Evolutionary conservation across 2,888 invertebrate genomes (phyloP).

Genomic region (Rutpela maculata): DNA sequence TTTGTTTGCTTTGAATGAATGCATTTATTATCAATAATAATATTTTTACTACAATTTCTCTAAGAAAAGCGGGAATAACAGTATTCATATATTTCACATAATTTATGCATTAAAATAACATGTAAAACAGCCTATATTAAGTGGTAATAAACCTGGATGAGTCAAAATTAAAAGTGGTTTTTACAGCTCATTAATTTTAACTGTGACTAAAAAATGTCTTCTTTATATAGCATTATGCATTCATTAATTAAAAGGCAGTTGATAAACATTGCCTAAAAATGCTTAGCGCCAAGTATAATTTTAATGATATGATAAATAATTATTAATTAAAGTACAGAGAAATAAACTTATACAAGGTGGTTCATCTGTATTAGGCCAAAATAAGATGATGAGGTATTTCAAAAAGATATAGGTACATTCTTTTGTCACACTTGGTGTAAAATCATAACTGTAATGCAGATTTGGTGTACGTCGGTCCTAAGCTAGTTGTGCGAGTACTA

Average conservation of each 20-base stretch:
- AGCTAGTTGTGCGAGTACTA: no score
- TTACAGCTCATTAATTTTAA: background rate
- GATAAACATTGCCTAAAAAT: background rate
- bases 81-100: background rate
- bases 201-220: background rate
- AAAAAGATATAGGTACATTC: no score
- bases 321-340: no score
- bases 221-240: background rate
- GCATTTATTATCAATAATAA: no score
- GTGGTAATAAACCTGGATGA: background rate
- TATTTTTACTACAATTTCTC: background rate
- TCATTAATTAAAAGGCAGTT: background rate
- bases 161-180: background rate
- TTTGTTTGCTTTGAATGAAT: no score
- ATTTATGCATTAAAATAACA: background rate
- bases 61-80: background rate
- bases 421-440: no score
- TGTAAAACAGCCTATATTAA: background rate
- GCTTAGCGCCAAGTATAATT: background rate
- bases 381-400: no score
- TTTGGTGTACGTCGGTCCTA: no score
- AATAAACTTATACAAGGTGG: no score
- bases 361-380: no score
- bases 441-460: no score
- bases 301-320: background rate